These are phyloP conservation scores for Hyles euphorbiae DNA, from an alignment of 1,140 invertebrate species.

Conservation along the genomic window DNA sequence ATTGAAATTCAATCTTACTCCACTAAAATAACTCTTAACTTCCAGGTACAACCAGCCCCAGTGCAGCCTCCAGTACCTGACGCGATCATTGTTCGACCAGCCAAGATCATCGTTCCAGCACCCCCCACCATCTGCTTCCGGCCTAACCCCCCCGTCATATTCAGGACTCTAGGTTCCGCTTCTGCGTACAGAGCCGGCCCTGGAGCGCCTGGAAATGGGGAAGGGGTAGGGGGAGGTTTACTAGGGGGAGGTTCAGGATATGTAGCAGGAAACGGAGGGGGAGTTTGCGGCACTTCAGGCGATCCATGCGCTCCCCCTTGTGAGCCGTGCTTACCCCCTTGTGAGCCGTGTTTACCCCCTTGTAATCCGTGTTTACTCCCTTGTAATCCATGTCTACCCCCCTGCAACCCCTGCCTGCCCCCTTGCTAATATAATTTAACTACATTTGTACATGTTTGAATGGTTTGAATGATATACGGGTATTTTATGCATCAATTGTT, in stretches of 20 bases:
- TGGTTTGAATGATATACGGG: conserved; percentile 28
- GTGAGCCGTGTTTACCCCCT: neutral
- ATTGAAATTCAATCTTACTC: neutral
- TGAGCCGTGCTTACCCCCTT: conserved; percentile 10
- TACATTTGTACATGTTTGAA: conserved; percentile 42
- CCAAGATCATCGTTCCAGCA: conserved; percentile 41
- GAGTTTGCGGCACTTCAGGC: no score
- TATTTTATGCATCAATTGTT: no score
- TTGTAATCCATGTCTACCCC: neutral
- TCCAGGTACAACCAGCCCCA: conserved; percentile 40
- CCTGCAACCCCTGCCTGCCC: neutral
- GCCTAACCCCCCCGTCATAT: conserved; percentile 34
- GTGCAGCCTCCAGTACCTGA: conserved; percentile 35
- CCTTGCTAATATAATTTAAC: conserved; percentile 21
- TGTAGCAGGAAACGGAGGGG: no score
- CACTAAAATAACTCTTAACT: conserved; percentile 1
- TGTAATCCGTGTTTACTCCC: neutral
- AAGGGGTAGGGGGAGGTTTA: no score
- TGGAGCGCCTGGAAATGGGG: neutral
- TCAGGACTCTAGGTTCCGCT: conserved; percentile 36
- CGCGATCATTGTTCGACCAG: conserved; percentile 34
- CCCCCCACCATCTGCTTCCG: conserved; percentile 45
- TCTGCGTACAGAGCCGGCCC: conserved; percentile 8
- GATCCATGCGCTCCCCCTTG: conserved; percentile 9
- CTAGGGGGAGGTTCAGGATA: no score